Evolutionary conservation across 2,888 invertebrate genomes (phyloP).

Genomic region (Epistrophe grossulariae): DNA sequence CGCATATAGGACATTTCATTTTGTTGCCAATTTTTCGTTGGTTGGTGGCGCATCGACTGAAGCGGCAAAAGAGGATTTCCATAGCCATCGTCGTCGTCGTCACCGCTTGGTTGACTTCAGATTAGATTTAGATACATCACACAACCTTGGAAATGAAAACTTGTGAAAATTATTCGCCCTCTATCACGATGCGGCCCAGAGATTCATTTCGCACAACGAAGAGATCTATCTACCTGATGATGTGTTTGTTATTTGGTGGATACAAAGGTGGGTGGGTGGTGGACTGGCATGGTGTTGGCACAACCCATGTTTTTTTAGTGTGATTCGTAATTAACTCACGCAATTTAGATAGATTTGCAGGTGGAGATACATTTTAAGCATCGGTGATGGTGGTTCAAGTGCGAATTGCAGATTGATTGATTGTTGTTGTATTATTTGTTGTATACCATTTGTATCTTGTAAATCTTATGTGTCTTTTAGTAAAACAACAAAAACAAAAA

Average conservation of each 20-base stretch:
- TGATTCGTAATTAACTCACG: constrained; percentile 69
- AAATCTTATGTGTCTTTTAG: constrained; percentile 8
- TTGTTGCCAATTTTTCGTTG: constrained; percentile 23
- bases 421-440: constrained; percentile 36
- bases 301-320: constrained; percentile 51
- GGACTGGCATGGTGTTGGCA: constrained; percentile 26
- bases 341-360: constrained; percentile 58
- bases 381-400: constrained; percentile 50
- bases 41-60: not conserved
- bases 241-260: not conserved
- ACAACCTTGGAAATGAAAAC: constrained; percentile 70
- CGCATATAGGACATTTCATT: constrained; percentile 67
- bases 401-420: constrained; percentile 66
- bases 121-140: constrained; percentile 35
- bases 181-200: constrained; percentile 15
- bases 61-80: not conserved
- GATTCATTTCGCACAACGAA: constrained; percentile 14
- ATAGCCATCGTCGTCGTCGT: constrained; percentile 8
- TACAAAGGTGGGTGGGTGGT: not conserved
- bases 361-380: constrained; percentile 63
- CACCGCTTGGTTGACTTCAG: constrained; percentile 32
- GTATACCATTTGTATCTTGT: constrained; percentile 23
- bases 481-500: not conserved
- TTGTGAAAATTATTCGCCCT: constrained; percentile 55
- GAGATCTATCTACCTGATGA: not conserved